phyloP scores from a whole-genome alignment of 35 echinoderm and acorn worm genomes.

The Apostichopus parvimensis region DNA sequence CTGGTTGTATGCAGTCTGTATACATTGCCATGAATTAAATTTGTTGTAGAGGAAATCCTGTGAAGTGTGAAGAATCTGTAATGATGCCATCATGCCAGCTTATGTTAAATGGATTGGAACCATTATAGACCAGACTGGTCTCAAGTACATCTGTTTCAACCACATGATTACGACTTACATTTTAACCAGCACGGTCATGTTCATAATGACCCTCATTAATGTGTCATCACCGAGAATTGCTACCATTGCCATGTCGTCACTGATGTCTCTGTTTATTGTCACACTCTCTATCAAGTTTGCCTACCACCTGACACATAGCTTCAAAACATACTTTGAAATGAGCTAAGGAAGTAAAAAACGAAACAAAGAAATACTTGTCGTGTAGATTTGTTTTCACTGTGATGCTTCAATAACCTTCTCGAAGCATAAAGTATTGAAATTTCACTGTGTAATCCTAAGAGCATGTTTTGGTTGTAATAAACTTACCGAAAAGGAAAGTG shows the following conservation, averaged over 20 bases:
- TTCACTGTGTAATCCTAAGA: too few species aligned
- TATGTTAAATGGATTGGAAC: slow-evolving; percentile 91
- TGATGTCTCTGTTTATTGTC: slow-evolving; percentile 85
- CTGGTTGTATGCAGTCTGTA: too few species aligned
- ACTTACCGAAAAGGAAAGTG: too few species aligned
- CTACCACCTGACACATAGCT: slow-evolving; percentile 85
- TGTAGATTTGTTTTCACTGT: too few species aligned
- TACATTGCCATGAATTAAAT: too few species aligned
- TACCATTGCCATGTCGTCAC: slow-evolving; percentile 74
- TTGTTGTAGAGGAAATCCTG: not conserved
- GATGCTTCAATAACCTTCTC: too few species aligned
- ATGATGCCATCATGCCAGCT: slow-evolving; percentile 66
- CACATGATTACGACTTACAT: slow-evolving; percentile 98
- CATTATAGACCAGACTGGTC: slow-evolving; percentile 75
- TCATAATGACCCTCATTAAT: slow-evolving; percentile 85
- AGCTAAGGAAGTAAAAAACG: not conserved
- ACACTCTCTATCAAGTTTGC: slow-evolving; percentile 95
- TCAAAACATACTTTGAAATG: slow-evolving; percentile 89
- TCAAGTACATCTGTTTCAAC: slow-evolving; percentile 98
- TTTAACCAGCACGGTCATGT: slow-evolving; percentile 79
- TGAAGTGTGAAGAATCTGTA: not conserved
- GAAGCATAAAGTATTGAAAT: too few species aligned
- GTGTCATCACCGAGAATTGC: slow-evolving; percentile 77
- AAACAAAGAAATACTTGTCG: too few species aligned
- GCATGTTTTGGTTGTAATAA: too few species aligned